These are phyloP conservation scores for Alauda arvensis DNA, from an alignment of 2,797 vertebrate species.

Conservation along the genomic window DNA sequence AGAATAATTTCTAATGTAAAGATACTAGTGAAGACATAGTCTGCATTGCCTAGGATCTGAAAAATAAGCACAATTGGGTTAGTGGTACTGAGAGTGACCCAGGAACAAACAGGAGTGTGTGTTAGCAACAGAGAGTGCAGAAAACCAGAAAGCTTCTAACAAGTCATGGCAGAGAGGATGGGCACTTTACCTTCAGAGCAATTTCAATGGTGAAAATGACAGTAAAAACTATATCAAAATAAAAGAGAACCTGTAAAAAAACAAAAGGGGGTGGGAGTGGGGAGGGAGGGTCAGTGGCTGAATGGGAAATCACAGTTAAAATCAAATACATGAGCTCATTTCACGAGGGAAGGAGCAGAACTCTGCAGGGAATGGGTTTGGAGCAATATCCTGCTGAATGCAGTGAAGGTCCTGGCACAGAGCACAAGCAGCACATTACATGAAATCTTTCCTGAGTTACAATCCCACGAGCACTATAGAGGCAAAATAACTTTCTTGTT, in stretches of 20 bases:
- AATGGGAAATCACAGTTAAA: constrained; percentile 38
- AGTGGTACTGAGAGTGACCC: constrained; percentile 68
- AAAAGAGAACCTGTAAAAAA: constrained; percentile 81
- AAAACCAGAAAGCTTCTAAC: constrained; percentile 37
- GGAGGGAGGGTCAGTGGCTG: constrained; percentile 42
- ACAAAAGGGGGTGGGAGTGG: constrained; percentile 65
- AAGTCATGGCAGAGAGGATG: constrained; percentile 32
- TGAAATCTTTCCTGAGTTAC: constrained; percentile 20
- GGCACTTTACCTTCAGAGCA: constrained; percentile 80
- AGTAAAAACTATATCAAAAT: constrained; percentile 86
- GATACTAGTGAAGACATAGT: constrained; percentile 98
- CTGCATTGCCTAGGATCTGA: constrained; percentile 98
- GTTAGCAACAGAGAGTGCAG: constrained; percentile 71
- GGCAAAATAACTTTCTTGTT: background rate
- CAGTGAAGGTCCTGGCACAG: constrained; percentile 21
- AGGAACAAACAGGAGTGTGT: constrained; percentile 49
- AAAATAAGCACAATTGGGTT: constrained; percentile 80
- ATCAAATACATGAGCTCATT: constrained; percentile 7
- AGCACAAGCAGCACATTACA: constrained; percentile 21
- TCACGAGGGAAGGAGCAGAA: background rate
- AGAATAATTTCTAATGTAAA: constrained; percentile 99
- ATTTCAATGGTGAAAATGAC: constrained; percentile 85
- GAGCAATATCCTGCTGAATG: background rate
- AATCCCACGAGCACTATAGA: background rate
- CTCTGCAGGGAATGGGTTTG: background rate